Evolutionary conservation across 2,888 invertebrate genomes (phyloP), one percentile per base, ranked within the genome.

Genomic region (Teleogryllus oceanicus): DNA sequence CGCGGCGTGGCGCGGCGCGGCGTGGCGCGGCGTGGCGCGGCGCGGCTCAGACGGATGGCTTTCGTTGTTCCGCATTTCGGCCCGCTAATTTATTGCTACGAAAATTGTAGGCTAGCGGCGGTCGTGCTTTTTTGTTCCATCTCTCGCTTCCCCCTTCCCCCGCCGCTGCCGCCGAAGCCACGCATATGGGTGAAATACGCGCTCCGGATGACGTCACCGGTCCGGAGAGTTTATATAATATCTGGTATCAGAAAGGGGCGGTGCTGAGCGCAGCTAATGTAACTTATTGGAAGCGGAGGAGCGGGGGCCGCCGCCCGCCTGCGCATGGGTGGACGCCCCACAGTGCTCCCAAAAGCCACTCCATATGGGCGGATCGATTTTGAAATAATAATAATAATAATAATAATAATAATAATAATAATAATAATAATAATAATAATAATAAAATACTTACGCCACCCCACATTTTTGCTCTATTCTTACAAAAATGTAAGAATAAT

Each of bases 61-160:
- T 62, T 62, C 62, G 62, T 62, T 62, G 62, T 62, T 62, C 62
- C 62, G 62, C n/a, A 62, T 62, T 62, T 62, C 62, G 62, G 62
- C n/a, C n/a, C 62, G 62, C 62, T 62, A 62, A 62, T 62, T 62
- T 62, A 62, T 62, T 62, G 62, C 62, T 62, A 13, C 62, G 62
- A 62, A 62, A 62, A 62, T 62, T 62, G 62, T n/a, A 62, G 62
- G 62, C 16, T 62, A 62, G 62, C 62, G 62, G 62, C 62, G 16
- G 13, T 62, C 62, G 62, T 62, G 62, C 62, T 13, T 62, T 37
- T 62, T 62, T 62, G 62, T 62, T 62, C 16, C 62, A 37, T 37
- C 37, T 62, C n/a, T 62, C n/a, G 11, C 62, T 62, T 62, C 62
- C n/a, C 62, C 62, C 16, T 13, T 11, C 62, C 62, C n/a, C 16